Evolutionary conservation across 2,888 invertebrate species (phyloP).

Genomic region (Phrixothrix hirtus): DNA sequence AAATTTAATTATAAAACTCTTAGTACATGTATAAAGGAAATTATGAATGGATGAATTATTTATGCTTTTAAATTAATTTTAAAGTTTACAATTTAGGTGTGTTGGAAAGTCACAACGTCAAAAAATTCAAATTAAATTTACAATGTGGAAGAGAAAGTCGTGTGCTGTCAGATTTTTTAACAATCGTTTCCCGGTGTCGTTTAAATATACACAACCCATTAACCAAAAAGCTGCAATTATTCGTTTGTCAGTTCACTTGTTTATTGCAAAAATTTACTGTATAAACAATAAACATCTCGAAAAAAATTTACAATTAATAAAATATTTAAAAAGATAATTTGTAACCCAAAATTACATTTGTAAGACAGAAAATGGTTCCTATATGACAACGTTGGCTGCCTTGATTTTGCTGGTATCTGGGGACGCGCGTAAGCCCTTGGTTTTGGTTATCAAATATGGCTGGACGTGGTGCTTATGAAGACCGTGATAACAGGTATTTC

Average conservation of each 20-base stretch:
- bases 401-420: conserved; percentile 36
- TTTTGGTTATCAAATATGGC: conserved; percentile 73
- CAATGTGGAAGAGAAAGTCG: no score
- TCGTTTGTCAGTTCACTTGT: conserved; percentile 20
- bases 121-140: no score
- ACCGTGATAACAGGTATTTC: conserved; percentile 74
- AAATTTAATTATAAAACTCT: no score
- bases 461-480: conserved; percentile 84
- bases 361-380: conserved; percentile 34
- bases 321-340: not conserved
- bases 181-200: not conserved
- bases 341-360: not conserved
- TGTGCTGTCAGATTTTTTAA: no score
- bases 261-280: conserved; percentile 30
- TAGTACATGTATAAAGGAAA: no score
- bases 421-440: conserved; percentile 46
- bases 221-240: not conserved
- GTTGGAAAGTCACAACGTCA: no score
- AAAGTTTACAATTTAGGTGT: no score
- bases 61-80: no score
- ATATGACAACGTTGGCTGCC: conserved; percentile 46
- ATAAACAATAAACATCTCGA: conserved; percentile 26
- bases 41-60: no score
- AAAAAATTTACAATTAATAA: not conserved
- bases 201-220: not conserved